phyloP scores from a whole-genome alignment of 2,113 vertebrate species.

The Ptilorrhoa leucosticta region DNA sequence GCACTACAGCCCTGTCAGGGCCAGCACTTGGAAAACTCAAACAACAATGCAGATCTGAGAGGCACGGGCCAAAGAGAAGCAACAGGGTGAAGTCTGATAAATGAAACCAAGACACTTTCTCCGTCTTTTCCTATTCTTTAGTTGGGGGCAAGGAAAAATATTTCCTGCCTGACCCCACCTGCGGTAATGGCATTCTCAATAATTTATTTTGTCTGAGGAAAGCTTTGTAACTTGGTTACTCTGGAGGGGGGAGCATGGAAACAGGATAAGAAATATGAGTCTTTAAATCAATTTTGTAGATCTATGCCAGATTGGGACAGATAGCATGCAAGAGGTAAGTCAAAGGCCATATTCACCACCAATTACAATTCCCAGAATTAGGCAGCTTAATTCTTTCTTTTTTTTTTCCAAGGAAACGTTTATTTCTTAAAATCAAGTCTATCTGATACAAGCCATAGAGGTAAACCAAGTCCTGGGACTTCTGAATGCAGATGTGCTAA shows the following conservation, averaged over 20 bases:
- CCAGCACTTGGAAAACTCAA: neutral
- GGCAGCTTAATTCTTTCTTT: neutral
- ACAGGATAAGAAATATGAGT: neutral
- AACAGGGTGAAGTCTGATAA: neutral
- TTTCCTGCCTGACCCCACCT: neutral
- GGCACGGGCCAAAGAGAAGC: rapidly evolving
- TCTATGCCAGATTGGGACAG: neutral
- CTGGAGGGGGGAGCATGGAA: neutral
- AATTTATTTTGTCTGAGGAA: neutral
- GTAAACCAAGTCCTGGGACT: neutral
- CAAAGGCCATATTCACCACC: neutral
- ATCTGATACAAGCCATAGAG: neutral
- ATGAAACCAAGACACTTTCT: neutral
- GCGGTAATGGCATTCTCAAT: neutral
- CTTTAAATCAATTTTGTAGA: neutral
- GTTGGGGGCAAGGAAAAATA: neutral
- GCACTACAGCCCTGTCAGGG: neutral
- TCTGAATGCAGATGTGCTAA: neutral
- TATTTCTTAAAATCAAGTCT: neutral
- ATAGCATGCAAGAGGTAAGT: neutral
- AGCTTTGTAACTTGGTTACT: neutral
- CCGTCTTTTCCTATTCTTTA: neutral
- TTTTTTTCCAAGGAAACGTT: neutral
- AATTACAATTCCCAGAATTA: neutral
- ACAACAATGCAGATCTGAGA: neutral